These are phyloP conservation scores for Crioceris asparagi DNA, from an alignment of 2,888 invertebrate species.

Conservation along the genomic window DNA sequence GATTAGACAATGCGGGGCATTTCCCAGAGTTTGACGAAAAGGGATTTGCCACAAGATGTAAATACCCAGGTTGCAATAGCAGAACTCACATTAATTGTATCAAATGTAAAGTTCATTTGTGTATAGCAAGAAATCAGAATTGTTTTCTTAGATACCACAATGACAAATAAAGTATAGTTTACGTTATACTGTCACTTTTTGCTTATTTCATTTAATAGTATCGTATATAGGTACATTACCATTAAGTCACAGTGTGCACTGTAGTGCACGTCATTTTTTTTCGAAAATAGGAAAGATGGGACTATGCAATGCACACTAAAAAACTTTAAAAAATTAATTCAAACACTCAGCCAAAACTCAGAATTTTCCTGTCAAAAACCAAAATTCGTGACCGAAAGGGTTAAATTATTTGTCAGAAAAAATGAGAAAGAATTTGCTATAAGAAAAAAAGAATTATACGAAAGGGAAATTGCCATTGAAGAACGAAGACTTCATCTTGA, in stretches of 20 bases:
- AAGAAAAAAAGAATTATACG: too few relatives aligned
- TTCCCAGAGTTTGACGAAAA: constrained; percentile 1
- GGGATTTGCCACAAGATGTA: constrained; percentile 1
- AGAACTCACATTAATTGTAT: not conserved
- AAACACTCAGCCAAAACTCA: not conserved
- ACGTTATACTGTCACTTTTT: too few relatives aligned
- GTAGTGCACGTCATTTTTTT: not conserved
- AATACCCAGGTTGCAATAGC: constrained; percentile 1
- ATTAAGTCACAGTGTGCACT: constrained; percentile 1
- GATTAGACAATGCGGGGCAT: constrained; percentile 1
- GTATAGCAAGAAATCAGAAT: not conserved
- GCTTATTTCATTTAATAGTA: too few relatives aligned
- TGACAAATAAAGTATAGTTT: not conserved
- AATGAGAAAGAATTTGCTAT: too few relatives aligned
- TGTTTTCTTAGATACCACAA: constrained; percentile 3
- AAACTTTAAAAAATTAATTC: not conserved
- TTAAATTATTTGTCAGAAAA: too few relatives aligned
- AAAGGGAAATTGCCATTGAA: too few relatives aligned
- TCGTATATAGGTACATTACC: too few relatives aligned
- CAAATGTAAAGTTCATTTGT: constrained; percentile 3
- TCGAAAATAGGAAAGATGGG: not conserved
- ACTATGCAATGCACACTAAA: not conserved
- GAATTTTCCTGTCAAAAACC: not conserved
- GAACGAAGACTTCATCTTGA: too few relatives aligned
- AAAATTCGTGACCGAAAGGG: not conserved